Conservation (phyloP, 2,797 vertebrate genomes). For the Nyctalus aviator region DNA sequence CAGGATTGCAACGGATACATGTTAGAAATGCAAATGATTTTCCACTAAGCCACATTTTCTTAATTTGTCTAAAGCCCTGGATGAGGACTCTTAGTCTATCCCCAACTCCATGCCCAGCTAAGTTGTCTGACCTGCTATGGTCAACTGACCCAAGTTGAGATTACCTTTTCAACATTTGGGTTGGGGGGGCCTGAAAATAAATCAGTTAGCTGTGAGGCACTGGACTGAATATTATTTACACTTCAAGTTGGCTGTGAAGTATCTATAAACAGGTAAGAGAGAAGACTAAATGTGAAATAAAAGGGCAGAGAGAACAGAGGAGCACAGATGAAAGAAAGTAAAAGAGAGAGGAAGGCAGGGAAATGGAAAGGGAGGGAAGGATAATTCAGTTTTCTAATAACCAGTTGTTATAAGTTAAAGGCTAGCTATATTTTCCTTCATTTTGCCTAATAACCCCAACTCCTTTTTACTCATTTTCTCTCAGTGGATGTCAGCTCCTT, state of each 20-base stretch:
- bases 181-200: neutral
- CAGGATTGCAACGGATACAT: neutral
- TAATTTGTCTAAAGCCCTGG: neutral
- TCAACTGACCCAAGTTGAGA: neutral
- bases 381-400: neutral
- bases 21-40: neutral
- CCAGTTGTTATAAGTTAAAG: neutral
- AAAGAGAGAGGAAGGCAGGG: neutral
- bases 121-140: neutral
- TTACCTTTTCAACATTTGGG: neutral
- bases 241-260: neutral
- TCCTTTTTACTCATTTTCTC: conserved; percentile 7
- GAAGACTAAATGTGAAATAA: neutral
- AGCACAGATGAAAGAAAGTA: neutral
- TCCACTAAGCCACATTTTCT: neutral
- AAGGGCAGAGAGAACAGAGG: neutral
- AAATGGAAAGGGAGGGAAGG: neutral
- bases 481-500: conserved; percentile 1
- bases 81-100: neutral
- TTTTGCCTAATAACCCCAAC: neutral
- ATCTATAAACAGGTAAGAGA: neutral
- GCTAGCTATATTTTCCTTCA: neutral
- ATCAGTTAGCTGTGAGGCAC: neutral
- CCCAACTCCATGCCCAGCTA: neutral
- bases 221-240: neutral